Evolutionary conservation across 2,797 vertebrate species (phyloP).

Genomic region (Cyclopterus lumpus): DNA sequence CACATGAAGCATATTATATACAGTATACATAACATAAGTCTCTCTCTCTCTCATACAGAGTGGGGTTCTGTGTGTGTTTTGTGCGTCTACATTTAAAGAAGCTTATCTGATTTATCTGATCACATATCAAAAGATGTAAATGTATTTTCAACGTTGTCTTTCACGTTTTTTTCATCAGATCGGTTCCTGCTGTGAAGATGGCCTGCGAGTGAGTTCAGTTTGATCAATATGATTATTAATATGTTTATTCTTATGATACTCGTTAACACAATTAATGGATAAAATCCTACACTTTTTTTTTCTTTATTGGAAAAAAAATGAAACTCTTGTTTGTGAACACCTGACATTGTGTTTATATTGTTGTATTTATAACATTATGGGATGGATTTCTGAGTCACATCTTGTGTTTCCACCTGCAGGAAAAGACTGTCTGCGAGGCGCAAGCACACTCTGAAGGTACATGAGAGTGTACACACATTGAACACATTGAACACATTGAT

Average conservation of each 20-base stretch:
- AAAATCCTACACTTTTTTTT: neutral
- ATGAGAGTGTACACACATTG: too few species aligned
- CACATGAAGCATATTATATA: too few species aligned
- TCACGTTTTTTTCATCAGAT: conserved; percentile 32
- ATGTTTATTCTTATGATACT: neutral
- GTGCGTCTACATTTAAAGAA: too few species aligned
- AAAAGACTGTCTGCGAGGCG: conserved; percentile 76
- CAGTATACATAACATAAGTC: too few species aligned
- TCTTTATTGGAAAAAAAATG: neutral
- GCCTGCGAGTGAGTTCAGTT: conserved; percentile 64
- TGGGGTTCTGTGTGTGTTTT: too few species aligned
- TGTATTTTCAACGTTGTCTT: neutral
- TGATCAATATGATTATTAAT: neutral
- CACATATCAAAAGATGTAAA: too few species aligned
- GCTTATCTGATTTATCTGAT: too few species aligned
- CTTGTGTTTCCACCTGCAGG: conserved; percentile 44
- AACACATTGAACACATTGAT: too few species aligned
- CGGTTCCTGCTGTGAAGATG: conserved; percentile 55
- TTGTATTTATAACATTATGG: neutral
- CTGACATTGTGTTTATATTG: neutral
- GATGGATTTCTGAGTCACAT: neutral
- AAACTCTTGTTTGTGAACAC: neutral
- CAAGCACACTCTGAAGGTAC: conserved; percentile 77
- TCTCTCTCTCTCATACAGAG: too few species aligned
- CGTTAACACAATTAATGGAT: neutral